Percentiles rank a stretch among this genome's conserved stretches.
Conservation (phyloP, 2,113 vertebrate genomes). For the Theristicus caerulescens region DNA sequence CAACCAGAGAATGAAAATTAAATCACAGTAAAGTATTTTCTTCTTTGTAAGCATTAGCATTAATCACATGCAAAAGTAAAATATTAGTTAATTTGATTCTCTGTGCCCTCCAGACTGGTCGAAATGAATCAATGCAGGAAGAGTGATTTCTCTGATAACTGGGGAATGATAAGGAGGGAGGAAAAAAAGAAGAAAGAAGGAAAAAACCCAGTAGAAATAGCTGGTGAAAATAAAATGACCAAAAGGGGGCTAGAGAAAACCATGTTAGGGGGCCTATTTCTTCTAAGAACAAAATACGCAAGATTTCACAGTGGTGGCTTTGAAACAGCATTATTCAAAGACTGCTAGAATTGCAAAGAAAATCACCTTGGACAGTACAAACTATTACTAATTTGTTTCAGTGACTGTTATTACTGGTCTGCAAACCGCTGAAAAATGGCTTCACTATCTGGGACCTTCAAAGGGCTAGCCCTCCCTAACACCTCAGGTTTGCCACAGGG, state of each 20-base stretch:
- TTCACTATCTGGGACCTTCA: neutral
- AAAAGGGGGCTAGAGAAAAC: neutral
- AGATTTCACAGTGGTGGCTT: neutral
- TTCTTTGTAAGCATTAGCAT: conserved; percentile 66
- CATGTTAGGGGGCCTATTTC: neutral
- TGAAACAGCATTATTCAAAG: neutral
- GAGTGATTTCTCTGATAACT: conserved; percentile 49
- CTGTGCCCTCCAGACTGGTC: conserved; percentile 56
- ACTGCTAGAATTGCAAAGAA: neutral
- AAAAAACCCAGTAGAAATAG: neutral
- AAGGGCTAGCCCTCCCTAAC: neutral
- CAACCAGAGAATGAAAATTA: conserved; percentile 67
- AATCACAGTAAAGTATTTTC: conserved; percentile 64
- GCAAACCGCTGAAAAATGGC: neutral
- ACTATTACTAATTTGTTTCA: neutral
- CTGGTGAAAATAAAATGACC: conserved; percentile 29
- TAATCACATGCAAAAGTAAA: conserved; percentile 66
- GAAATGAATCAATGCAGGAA: conserved; percentile 59
- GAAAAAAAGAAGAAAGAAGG: neutral
- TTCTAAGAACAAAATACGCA: neutral
- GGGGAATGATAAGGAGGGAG: neutral
- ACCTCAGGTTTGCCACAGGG: neutral
- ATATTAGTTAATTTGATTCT: conserved; percentile 72
- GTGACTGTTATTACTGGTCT: neutral
- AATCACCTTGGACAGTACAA: neutral